Base-by-base conservation (phyloP, 1,140 invertebrate genomes). In the Dryas iulia region DNA sequence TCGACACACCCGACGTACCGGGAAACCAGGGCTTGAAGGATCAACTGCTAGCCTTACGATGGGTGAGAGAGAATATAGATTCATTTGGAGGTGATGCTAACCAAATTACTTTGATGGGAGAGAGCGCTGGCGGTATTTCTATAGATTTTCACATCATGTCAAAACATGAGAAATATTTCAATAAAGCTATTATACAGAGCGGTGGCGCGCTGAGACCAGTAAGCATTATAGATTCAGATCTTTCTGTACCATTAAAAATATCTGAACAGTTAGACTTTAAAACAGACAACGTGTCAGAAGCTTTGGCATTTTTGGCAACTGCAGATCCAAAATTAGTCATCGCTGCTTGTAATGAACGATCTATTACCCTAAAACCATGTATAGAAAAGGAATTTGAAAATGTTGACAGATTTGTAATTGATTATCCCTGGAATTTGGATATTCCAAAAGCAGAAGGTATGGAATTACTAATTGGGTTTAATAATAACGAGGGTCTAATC, bases 1-100 rank as follows among this genome's bases (percentile, higher is more conserved):
- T 93, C 6, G 93, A 94, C 18, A 94, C 93, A 10, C 81, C 92
- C 30, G 93, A 95, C 59, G 88, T 95, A 7, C 94, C 95, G 2
- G 96, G 95, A 3, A 96, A 96, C 74, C 94, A 94, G 33, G 95
- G 94, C 0, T 79, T 96, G 54, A 94, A 95, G 89, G 96, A 97
- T 78, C 95, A 96, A 84, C 81, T 93, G 1, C 66, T 93, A 39
- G 95, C 95, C 0, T 83, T 96, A 2, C 84, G 92, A 69, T 96
- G 95, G 95, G 86, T 95, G 0, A 91, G 93, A 67, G 87, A 94
- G 61, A 94, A 96, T 78, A 95, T 94, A 73, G 88, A 82, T 59
- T 93, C 92, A 59, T 96, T 97, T 72, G 95, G 95, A 4, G 96
- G 96, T 23, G 93, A 97, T 82, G 87, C 92, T 0, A 82, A 93